Evolutionary conservation across 2,888 invertebrate species (phyloP).

Genomic region (Hedya salicella): DNA sequence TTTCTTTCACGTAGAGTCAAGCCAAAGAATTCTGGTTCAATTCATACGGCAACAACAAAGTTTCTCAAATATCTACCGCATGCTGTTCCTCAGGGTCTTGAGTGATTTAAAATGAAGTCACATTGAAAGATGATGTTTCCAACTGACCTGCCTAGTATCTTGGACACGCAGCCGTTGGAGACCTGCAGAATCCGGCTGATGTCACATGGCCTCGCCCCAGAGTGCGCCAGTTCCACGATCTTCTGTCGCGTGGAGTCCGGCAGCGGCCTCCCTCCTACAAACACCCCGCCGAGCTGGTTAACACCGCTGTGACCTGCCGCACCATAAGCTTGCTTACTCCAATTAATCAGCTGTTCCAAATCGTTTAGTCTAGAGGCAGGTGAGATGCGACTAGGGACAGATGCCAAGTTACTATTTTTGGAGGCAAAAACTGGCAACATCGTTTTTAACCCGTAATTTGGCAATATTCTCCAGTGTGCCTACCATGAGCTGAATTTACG

Average conservation of each 20-base stretch:
- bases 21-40: conserved; percentile 61
- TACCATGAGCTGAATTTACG: no score
- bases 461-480: no score
- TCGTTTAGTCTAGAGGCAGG: conserved; percentile 36
- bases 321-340: conserved; percentile 86
- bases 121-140: neutral
- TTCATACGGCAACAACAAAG: no score
- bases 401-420: neutral
- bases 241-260: conserved; percentile 99
- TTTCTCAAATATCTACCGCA: no score
- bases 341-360: conserved; percentile 68
- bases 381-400: conserved; percentile 25
- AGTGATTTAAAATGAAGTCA: no score
- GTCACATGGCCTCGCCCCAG: conserved; percentile 99
- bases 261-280: conserved; percentile 98
- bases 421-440: no score
- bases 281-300: conserved; percentile 99
- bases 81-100: no score
- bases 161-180: conserved; percentile 99
- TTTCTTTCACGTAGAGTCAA: conserved; percentile 98
- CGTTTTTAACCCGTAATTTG: no score
- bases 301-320: conserved; percentile 97
- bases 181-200: conserved; percentile 99
- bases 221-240: conserved; percentile 98
- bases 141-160: conserved; percentile 97